Percentiles rank a stretch among this genome's conserved stretches.
Evolutionary conservation across 2,113 vertebrate species (phyloP).

Genomic region (Nettapus auritus): DNA sequence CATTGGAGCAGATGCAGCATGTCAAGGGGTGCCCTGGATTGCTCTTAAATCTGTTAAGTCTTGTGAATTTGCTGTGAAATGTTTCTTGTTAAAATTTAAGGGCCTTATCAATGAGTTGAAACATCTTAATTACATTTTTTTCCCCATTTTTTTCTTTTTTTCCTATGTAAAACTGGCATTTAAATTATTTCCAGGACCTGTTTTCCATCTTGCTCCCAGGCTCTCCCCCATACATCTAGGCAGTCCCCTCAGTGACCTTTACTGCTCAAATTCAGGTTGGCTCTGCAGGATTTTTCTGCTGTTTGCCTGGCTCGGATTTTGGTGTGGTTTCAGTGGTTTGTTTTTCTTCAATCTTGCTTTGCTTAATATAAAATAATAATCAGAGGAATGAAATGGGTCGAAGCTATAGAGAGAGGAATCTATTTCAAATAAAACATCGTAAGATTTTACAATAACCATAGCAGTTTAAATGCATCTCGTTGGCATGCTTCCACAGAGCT

Average conservation of each 20-base stretch:
- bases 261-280: background rate
- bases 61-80: conserved; percentile 22
- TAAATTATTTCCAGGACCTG: conserved; percentile 30
- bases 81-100: conserved; percentile 41
- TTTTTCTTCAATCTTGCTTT: background rate
- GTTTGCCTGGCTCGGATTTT: background rate
- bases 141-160: background rate
- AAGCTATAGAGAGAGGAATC: background rate
- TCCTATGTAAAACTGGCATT: background rate
- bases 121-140: background rate
- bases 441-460: background rate
- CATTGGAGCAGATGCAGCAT: background rate
- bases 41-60: background rate
- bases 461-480: background rate
- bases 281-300: background rate
- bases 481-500: background rate
- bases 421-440: background rate
- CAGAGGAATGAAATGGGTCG: background rate
- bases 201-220: conserved; percentile 3
- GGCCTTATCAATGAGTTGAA: conserved; percentile 26
- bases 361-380: background rate
- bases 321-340: background rate
- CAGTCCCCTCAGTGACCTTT: background rate
- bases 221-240: background rate
- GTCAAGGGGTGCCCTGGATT: background rate